Percentiles rank a stretch among this genome's conserved stretches.
phyloP scores from a whole-genome alignment of 1,140 invertebrate genomes.

The Lucilia cuprina region DNA sequence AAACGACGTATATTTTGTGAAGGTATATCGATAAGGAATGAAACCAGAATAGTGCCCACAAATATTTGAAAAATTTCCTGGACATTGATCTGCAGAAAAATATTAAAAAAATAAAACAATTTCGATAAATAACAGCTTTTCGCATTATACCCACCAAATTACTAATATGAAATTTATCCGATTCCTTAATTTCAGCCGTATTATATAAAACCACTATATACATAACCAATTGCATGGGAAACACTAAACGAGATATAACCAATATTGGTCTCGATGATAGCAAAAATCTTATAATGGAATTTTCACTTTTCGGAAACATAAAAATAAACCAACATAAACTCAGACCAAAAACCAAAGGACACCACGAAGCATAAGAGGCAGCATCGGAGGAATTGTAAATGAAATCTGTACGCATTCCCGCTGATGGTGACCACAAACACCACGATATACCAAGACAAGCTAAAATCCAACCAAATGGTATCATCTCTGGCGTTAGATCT shows the following conservation, averaged over 20 bases:
- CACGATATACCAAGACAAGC: slow-evolving; percentile 64
- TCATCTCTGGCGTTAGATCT: slow-evolving; percentile 62
- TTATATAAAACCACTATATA: slow-evolving; percentile 49
- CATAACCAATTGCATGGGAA: slow-evolving; percentile 48
- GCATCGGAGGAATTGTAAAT: slow-evolving; percentile 69
- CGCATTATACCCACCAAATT: slow-evolving; percentile 45
- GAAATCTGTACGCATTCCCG: slow-evolving; percentile 67
- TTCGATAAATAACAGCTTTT: too few relatives aligned
- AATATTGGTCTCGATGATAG: slow-evolving; percentile 41
- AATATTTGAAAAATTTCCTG: slow-evolving; percentile 44
- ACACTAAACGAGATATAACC: slow-evolving; percentile 47
- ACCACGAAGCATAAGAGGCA: slow-evolving; percentile 71
- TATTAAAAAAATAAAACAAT: background rate
- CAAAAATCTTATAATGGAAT: slow-evolving; percentile 37
- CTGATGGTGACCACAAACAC: slow-evolving; percentile 69
- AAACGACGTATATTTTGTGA: slow-evolving; percentile 66
- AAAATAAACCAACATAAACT: slow-evolving; percentile 68
- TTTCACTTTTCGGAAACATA: slow-evolving; percentile 45
- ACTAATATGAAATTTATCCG: slow-evolving; percentile 44
- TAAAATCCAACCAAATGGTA: slow-evolving; percentile 61
- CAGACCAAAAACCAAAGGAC: slow-evolving; percentile 69
- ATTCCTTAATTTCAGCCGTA: slow-evolving; percentile 47
- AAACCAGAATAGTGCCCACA: slow-evolving; percentile 59
- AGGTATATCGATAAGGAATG: slow-evolving; percentile 66
- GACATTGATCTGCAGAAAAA: slow-evolving; percentile 41